Percentiles rank a stretch among this genome's conserved stretches.
phyloP scores from a whole-genome alignment of 1,140 invertebrate species.

The Mya arenaria region DNA sequence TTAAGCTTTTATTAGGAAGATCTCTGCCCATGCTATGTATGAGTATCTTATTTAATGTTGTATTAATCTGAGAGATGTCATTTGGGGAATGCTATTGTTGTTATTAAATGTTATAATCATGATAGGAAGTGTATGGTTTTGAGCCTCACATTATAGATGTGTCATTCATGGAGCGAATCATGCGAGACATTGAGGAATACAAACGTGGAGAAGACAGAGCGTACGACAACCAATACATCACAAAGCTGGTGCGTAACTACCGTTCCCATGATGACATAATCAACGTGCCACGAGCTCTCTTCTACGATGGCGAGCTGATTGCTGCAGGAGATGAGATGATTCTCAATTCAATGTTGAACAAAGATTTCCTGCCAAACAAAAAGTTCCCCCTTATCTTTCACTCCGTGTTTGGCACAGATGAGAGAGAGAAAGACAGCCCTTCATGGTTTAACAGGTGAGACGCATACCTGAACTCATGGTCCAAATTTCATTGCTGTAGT shows the following conservation, averaged over 20 bases:
- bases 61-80: too few relatives aligned
- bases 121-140: too few relatives aligned
- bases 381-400: constrained; percentile 90
- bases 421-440: constrained; percentile 84
- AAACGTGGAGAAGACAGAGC: too few relatives aligned
- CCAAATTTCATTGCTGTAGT: too few relatives aligned
- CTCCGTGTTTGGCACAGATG: constrained; percentile 84
- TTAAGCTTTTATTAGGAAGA: too few relatives aligned
- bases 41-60: too few relatives aligned
- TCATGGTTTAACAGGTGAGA: constrained; percentile 90
- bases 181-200: constrained; percentile 64
- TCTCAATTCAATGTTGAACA: constrained; percentile 75
- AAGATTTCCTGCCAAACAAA: constrained; percentile 79
- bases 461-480: too few relatives aligned
- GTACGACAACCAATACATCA: constrained; percentile 58
- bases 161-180: constrained; percentile 74
- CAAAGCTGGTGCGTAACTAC: constrained; percentile 78
- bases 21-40: too few relatives aligned
- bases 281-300: constrained; percentile 70
- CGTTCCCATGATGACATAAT: constrained; percentile 76
- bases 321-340: constrained; percentile 81
- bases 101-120: too few relatives aligned
- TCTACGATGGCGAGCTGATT: constrained; percentile 75
- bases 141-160: too few relatives aligned
- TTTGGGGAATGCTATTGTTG: too few relatives aligned